These are phyloP conservation scores for Lacerta agilis DNA, from an alignment of 2,797 vertebrate species.

Conservation along the genomic window DNA sequence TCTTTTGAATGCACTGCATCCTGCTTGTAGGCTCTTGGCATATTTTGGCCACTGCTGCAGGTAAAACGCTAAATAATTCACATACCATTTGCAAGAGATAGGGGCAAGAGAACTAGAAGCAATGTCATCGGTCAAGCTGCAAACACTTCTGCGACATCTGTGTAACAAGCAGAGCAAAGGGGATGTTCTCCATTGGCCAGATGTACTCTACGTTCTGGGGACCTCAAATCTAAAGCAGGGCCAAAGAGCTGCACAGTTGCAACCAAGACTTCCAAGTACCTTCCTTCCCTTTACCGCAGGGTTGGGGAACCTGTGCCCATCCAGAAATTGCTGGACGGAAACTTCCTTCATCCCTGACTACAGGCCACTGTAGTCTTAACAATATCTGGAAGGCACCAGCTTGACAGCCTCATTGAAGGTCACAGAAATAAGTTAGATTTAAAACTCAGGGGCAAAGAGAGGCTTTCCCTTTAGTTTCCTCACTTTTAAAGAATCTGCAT, in stretches of 20 bases:
- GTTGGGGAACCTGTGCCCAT: no score
- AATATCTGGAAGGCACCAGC: no score
- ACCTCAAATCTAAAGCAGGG: neutral
- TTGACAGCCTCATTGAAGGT: no score
- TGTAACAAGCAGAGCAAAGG: neutral
- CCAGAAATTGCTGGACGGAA: no score
- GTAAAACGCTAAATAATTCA: constrained; percentile 33
- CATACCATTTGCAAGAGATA: constrained; percentile 7
- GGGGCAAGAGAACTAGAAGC: neutral
- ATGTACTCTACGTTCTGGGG: neutral
- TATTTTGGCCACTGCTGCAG: constrained; percentile 2
- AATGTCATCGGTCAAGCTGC: neutral
- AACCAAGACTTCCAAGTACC: neutral
- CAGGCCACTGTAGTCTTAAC: no score
- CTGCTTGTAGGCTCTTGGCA: neutral
- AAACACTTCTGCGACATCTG: neutral
- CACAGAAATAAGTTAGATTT: neutral
- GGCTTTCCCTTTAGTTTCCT: neutral
- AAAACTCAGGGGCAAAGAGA: neutral
- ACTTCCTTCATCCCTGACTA: no score
- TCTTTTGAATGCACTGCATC: neutral
- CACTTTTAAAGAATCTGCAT: neutral
- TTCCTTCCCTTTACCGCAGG: neutral
- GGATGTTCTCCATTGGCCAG: neutral
- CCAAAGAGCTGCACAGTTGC: neutral